Evolutionary conservation across 2,888 invertebrate genomes (phyloP).

Genomic region (Pyrochroa serraticornis): DNA sequence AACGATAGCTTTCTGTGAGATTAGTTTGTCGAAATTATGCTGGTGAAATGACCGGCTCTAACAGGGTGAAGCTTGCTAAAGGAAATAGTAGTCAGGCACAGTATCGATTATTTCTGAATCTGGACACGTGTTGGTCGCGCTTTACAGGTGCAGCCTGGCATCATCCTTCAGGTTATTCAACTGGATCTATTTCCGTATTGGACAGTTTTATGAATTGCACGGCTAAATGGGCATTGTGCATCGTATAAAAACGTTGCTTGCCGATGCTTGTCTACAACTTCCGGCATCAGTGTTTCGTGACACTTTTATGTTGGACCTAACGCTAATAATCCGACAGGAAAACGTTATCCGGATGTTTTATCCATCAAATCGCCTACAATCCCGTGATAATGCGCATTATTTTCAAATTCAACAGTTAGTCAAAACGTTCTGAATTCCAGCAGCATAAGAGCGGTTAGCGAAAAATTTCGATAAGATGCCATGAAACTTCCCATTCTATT

Average conservation of each 20-base stretch:
- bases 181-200: conserved; percentile 26
- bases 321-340: background rate
- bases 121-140: conserved; percentile 9
- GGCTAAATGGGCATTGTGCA: conserved; percentile 12
- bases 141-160: conserved; percentile 17
- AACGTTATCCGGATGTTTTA: no score
- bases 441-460: no score
- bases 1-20: no score
- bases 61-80: no score
- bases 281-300: background rate
- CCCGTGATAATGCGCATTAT: no score
- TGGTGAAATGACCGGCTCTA: no score
- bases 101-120: conserved; percentile 13
- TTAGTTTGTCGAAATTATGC: no score
- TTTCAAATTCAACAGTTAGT: no score
- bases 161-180: conserved; percentile 22
- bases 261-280: background rate
- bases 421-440: no score
- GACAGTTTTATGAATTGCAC: conserved; percentile 19
- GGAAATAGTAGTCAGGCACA: background rate
- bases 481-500: no score
- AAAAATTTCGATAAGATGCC: no score
- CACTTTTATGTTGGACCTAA: background rate
- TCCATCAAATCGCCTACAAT: no score
- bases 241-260: background rate